Percentiles rank a stretch among this genome's conserved stretches.
These are phyloP conservation scores for Arenaria interpres DNA, from an alignment of 2,113 vertebrate species.

Conservation along the genomic window DNA sequence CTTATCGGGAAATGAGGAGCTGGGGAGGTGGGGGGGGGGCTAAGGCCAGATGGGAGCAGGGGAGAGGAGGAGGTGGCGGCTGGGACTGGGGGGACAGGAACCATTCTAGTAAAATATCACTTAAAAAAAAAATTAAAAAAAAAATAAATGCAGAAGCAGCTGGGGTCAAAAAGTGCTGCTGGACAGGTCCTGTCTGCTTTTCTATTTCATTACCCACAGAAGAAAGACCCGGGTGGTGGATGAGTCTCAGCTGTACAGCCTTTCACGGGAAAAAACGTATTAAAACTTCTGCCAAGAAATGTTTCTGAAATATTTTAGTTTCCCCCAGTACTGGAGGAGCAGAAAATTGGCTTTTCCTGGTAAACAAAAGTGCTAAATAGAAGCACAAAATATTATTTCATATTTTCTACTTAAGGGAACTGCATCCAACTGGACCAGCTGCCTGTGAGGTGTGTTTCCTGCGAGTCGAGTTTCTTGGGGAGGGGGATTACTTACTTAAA, in stretches of 20 bases:
- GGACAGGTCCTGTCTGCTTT: not conserved
- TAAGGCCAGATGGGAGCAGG: not conserved
- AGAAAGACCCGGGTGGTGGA: too few relatives aligned
- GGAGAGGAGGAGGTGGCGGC: not conserved
- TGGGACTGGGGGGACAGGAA: accelerated
- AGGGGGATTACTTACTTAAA: not conserved
- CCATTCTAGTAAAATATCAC: not conserved
- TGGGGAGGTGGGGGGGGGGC: not conserved
- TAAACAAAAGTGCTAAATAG: not conserved
- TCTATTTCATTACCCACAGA: accelerated
- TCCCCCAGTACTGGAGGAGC: not conserved
- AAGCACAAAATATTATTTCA: not conserved
- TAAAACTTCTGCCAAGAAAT: not conserved
- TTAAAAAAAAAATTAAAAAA: not conserved
- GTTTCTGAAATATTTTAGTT: not conserved
- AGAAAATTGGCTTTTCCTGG: not conserved
- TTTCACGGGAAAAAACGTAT: not conserved
- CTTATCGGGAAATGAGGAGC: not conserved
- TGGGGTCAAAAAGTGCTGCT: not conserved
- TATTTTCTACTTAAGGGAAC: not conserved
- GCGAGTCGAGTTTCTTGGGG: not conserved
- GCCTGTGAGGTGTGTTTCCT: not conserved
- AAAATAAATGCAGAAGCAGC: too few relatives aligned
- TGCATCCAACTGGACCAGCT: accelerated
- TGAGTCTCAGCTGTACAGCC: not conserved